phyloP scores from a whole-genome alignment of 1,140 invertebrate genomes.

The Eupristina koningsbergeri region DNA sequence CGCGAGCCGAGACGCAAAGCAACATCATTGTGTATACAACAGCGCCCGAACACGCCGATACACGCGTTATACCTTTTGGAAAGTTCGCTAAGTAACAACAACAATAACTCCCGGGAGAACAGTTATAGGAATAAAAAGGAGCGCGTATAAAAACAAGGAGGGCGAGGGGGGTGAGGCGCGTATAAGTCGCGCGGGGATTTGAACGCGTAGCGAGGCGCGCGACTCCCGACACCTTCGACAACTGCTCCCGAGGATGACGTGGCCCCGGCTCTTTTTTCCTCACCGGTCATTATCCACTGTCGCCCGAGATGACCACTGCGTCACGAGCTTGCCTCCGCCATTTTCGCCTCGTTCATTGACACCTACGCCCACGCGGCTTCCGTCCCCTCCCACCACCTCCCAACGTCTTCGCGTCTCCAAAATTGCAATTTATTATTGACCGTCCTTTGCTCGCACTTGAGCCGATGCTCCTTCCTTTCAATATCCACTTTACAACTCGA shows the following conservation, averaged over 20 bases:
- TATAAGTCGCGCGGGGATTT: conserved; percentile 12
- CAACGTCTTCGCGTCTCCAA: too few species aligned
- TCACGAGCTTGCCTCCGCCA: background rate
- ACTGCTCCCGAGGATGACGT: background rate
- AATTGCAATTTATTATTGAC: too few species aligned
- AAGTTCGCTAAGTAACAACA: conserved; percentile 15
- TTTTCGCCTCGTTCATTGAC: background rate
- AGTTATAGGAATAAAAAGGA: conserved; percentile 37
- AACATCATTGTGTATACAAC: background rate
- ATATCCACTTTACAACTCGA: too few species aligned
- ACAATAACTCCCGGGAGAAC: conserved; percentile 16
- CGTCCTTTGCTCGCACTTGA: too few species aligned
- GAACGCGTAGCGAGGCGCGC: conserved; percentile 30
- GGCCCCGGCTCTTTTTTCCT: background rate
- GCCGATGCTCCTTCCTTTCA: too few species aligned
- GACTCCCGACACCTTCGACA: background rate
- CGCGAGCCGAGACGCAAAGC: background rate
- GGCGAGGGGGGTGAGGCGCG: background rate
- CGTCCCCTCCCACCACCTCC: too few species aligned
- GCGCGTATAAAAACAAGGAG: conserved; percentile 5
- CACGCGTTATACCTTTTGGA: conserved; percentile 5
- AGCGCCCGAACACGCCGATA: background rate
- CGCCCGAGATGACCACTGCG: background rate
- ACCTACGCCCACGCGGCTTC: too few species aligned
- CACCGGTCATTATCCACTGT: background rate